Evolutionary conservation across 2,113 vertebrate genomes (phyloP), one percentile per base, ranked within the genome.

Genomic region (Maccullochella peelii): DNA sequence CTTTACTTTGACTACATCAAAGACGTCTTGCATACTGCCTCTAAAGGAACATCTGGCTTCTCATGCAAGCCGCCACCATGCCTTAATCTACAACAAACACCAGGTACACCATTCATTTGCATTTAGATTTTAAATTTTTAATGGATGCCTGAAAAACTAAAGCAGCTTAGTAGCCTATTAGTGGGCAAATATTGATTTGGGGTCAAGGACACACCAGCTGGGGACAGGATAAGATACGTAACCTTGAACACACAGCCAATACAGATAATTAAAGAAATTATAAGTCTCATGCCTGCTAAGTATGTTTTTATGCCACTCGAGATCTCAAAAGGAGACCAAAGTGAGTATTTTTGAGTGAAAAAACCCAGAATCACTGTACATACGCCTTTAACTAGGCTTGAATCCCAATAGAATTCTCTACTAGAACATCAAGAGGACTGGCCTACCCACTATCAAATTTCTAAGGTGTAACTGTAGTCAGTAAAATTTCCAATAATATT

Each of bases 1-100:
- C 89, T 90, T 54, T 94, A 94, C 86, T 94, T 94, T 33, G 87
- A 94, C 86, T 88, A 94, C 85, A 87, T 94, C 75, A 89, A 80
- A 77, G 91, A 94, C 21, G 11, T 94, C n/a, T 81, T 94, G 33
- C 70, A 85, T 0, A 9, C 83, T 3, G 93, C 94, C 0, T 59
- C 92, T 61, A 73, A 91, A 18, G 94, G 71, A 84, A 82, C 83
- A 50, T 84, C 85, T 8, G 57, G 80, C 54, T 89, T 94, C 80
- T 87, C 93, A 0, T 94, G 94, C 84, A 89, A 91, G 77, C 94
- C 89, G 3, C 93, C 91, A 1, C 89, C 94, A 0, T 94, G 94
- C 63, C 40, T 80, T 65, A 81, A 83, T 73, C 42, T 70, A 11
- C 84, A 80, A 8, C 79, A 65, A 25, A 83, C 69, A 20, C 88